Evolutionary conservation across 2,888 invertebrate genomes (phyloP), one percentile per base, ranked within the genome.

Genomic region (Scrobipalpa costella): DNA sequence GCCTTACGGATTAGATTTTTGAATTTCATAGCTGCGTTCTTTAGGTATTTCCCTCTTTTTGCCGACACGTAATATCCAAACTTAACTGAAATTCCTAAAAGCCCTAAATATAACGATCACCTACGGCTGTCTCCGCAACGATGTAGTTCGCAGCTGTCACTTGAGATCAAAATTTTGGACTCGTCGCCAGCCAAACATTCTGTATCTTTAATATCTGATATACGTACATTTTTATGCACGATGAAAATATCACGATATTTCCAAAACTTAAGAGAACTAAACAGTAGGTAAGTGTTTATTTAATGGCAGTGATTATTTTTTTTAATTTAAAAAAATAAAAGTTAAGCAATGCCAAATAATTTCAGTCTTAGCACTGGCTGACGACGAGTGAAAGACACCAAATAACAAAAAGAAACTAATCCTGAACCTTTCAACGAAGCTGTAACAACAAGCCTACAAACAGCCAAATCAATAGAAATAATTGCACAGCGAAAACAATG

Each of bases 131-230:
- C 86, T 77, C 83, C 86, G 66, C 80, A 73, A 72, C 70, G 80
- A 79, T 86, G 83, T 84, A 82, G 72, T 85, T 71, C 84, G 89
- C 90, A 90, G 90, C 89, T 85, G 80, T 86, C 76, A 76, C 79
- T 75, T 88, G 91, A 90, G 91, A 90, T 90, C 90, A 90, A 78
- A 79, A 86, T 90, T 88, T 86, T 79, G 82, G 86, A 80, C 78
- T 34, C 40, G 49, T 11, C 74, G 79, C 64, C 66, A 69, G 68
- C 65, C 73, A 73, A 78, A 73, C 77, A 74, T 73, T 36, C 17
- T n/a, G 2, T 27, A 44, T 60, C 11, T 44, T 15, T n/a, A n/a
- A 55, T 55, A 8, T 2, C 7, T 33, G 21, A 17, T 7, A 21
- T 21, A 17, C 47, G 11, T 44, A n/a, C 7, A 15, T 44, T 15